Base-by-base conservation (phyloP, 23 tunicate genomes). In the Halocynthia roretzi region DNA sequence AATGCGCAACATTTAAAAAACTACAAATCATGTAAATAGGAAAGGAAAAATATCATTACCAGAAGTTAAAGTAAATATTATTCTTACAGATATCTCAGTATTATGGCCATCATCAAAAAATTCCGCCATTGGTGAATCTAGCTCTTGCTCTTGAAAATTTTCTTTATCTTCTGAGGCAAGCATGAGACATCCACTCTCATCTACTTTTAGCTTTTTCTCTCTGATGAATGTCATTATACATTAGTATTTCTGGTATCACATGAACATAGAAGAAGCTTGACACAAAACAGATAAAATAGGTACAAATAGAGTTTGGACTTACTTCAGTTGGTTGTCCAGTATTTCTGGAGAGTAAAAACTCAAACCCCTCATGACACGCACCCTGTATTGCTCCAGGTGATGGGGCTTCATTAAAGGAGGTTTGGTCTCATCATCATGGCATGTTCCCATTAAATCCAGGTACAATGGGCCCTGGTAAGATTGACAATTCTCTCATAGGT, bases 51-150 rank as follows among this genome's bases (percentile, higher is more conserved):
- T 18, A 67, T 18, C 18, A 67, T 18, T 67, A 11, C 23, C 14
- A 18, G 22, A n/a, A 67, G 21, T 67, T 15, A 11, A 11, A n/a
- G 1, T 2, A 11, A 18, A n/a, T 15, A 2, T 2, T 15, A 67
- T 18, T 15, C 82, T 71, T 70, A 92, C 98, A 5, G 98, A 82
- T 11, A 92, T 52, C 69, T 74, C 80, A 56, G 98, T 86, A 58
- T 82, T 74, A 75, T 92, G 98, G 5, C 85, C 91, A 80, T 92
- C 98, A 75, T 92, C 98, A 86, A 92, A 92, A 71, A 82, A 92
- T 31, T 86, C 82, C 12, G 61, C 77, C 80, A 80, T 72, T 0
- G 81, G 57, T 31, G 54, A 48, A 53, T 71, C 60, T 18, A 54
- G 49, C 11, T 50, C 70, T 6, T 67, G 50, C 6, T 23, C 58